These are phyloP conservation scores for Zosterops hypoxanthus DNA, from an alignment of 2,113 vertebrate genomes.

Conservation along the genomic window DNA sequence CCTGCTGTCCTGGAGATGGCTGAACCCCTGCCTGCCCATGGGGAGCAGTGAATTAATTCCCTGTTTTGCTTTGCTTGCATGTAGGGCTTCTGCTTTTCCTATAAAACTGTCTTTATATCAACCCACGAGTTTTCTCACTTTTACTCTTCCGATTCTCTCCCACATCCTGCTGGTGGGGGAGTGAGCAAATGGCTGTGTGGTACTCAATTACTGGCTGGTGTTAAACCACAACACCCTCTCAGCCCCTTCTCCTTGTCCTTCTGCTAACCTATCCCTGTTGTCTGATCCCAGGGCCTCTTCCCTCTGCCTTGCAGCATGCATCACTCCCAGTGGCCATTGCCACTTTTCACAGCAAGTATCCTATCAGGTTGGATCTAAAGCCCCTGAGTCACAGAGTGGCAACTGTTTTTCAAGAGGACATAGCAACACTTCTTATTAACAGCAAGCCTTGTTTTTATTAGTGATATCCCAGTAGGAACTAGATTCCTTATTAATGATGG, in stretches of 20 bases:
- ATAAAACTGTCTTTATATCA: neutral
- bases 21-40: neutral
- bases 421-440: neutral
- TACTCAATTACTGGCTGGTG: neutral
- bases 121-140: conserved; percentile 8
- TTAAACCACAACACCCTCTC: neutral
- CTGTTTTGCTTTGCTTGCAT: conserved; percentile 2
- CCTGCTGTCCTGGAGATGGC: neutral
- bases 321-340: neutral
- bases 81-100: neutral
- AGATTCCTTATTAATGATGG: neutral
- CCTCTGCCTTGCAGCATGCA: neutral
- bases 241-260: neutral
- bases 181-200: neutral
- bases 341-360: neutral
- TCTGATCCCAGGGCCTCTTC: neutral
- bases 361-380: neutral
- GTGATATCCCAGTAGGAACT: neutral
- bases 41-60: neutral
- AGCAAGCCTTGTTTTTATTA: neutral
- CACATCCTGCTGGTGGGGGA: neutral
- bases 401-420: neutral
- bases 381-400: neutral
- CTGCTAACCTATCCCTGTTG: accelerated
- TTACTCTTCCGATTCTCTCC: neutral